Percentiles rank a stretch among this genome's conserved stretches.
Conservation (phyloP, 2,113 vertebrate species). For the Oreamnos americanus region DNA sequence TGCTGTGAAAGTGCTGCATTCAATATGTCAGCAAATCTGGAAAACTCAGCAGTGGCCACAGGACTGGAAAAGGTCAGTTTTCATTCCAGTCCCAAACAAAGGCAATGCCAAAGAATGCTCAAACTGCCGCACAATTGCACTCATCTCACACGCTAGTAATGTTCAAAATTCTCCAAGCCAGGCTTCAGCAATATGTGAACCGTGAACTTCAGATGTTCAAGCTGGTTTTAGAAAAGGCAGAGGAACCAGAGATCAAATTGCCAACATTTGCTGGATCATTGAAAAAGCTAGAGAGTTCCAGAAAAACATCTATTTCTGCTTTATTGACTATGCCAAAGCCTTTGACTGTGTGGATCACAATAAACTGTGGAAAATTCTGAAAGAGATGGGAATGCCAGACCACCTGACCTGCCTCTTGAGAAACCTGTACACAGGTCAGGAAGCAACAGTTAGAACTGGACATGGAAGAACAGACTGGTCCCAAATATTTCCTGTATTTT, state of each 20-base stretch:
- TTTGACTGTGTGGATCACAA: not conserved
- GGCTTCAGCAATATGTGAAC: not conserved
- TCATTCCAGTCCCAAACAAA: not conserved
- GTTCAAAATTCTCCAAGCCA: not conserved
- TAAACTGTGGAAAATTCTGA: not conserved
- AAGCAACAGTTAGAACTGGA: not conserved
- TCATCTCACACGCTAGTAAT: not conserved
- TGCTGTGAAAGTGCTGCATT: too few relatives aligned
- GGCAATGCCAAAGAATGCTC: not conserved
- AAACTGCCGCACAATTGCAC: fast-evolving
- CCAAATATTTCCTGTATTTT: too few relatives aligned
- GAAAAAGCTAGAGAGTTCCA: not conserved
- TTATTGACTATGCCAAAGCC: not conserved
- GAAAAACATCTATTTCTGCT: not conserved
- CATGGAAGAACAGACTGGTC: not conserved
- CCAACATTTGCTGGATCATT: not conserved
- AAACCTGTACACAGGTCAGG: not conserved
- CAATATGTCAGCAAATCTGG: not conserved
- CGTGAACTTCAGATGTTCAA: not conserved
- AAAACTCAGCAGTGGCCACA: not conserved
- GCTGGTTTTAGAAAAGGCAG: not conserved
- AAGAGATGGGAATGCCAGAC: not conserved
- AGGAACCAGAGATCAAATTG: not conserved
- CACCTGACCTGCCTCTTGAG: not conserved
- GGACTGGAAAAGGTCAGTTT: not conserved